Conservation (phyloP, 2,113 vertebrate species). For the Pelodiscus sinensis region DNA sequence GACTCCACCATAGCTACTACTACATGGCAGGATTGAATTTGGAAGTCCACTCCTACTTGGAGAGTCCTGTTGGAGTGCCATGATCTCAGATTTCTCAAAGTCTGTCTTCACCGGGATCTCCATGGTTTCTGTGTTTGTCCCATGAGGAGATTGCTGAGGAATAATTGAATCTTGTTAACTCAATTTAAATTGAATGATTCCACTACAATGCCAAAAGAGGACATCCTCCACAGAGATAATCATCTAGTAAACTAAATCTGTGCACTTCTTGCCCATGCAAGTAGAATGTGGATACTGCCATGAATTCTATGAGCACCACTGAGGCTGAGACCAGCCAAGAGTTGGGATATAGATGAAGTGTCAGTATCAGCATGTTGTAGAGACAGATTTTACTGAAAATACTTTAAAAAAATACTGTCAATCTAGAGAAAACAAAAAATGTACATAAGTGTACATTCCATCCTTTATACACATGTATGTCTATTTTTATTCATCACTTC, state of each 20-base stretch:
- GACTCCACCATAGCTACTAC: background rate
- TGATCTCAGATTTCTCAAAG: background rate
- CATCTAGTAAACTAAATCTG: background rate
- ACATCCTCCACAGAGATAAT: background rate
- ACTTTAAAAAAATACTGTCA: background rate
- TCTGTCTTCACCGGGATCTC: background rate
- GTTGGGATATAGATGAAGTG: background rate
- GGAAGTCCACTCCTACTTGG: background rate
- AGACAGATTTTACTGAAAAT: background rate
- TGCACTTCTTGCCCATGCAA: background rate
- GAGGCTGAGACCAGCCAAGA: background rate
- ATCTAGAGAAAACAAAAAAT: background rate
- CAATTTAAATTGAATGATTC: background rate
- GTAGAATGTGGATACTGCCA: no score
- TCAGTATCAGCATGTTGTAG: rapidly evolving
- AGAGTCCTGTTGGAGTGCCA: background rate
- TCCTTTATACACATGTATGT: background rate
- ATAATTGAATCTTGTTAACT: background rate
- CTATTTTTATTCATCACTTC: background rate
- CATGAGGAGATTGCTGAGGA: background rate
- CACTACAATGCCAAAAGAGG: background rate
- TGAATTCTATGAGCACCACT: no score
- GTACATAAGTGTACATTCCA: background rate
- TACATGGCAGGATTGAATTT: background rate
- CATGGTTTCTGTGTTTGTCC: background rate